Base-by-base conservation (phyloP, 2,113 vertebrate species). In the Aptenodytes patagonicus region DNA sequence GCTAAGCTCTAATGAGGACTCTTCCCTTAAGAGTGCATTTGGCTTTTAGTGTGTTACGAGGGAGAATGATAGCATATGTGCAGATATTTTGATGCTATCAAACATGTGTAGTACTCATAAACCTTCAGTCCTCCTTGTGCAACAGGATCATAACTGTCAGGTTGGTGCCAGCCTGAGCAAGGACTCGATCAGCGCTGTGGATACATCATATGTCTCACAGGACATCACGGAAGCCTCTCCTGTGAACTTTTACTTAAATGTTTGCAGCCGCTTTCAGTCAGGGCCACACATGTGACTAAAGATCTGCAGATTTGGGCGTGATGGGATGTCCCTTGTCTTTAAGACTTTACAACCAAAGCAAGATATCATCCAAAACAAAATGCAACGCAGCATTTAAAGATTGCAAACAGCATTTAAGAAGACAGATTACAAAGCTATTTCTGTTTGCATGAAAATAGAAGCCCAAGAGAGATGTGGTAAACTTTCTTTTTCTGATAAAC, bases 131-230 rank as follows among this genome's bases (percentile, higher is more conserved):
- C 60, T 40, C 17, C 29, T 28, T 1, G 0, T 78, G 72, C 80
- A 51, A 47, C 42, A 60, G 68, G 36, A 57, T 68, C 13, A 2
- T 46, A 81, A 46, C n/a, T 65, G 22, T 31, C 31, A 21, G 51
- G 31, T 25, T 61, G 55, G 68, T 66, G 72, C 49, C 38, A 77
- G 40, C 46, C 40, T 86, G 9, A 4, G 49, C 31, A 60, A 93
- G 78, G 38, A 32, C 51, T 62, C 0, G 0, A 0, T 49, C 25
- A 18, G 64, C 4, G 1, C 42, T 65, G 16, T 25, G 14, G 9
- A 4, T 62, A 1, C 51, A 7, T 44, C 4, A 4, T 9, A 2
- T 11, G 16, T 68, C 52, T 44, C 44, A 1, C n/a, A 60, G 58
- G 36, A 77, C 75, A 31, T 57, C 71, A 12, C 42, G 73, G 61